These are phyloP conservation scores for Diarsia rubi DNA, from an alignment of 2,888 invertebrate genomes.

Conservation along the genomic window DNA sequence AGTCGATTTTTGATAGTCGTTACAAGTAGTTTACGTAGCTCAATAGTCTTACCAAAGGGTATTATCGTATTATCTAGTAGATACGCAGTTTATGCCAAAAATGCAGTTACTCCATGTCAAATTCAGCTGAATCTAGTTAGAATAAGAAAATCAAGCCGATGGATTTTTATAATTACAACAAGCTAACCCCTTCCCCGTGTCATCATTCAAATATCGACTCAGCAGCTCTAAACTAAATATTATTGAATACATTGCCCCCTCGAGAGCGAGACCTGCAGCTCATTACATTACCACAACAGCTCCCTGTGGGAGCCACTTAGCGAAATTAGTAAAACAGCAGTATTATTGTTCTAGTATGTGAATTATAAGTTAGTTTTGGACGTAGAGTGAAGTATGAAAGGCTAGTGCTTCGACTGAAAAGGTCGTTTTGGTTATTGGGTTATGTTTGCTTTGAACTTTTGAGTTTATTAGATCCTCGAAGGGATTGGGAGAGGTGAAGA, in stretches of 20 bases:
- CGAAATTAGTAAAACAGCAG: constrained; percentile 46
- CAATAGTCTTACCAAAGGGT: too few species aligned
- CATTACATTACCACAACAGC: constrained; percentile 47
- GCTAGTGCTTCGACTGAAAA: background rate
- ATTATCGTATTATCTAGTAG: too few species aligned
- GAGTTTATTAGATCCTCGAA: background rate
- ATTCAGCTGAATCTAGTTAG: too few species aligned
- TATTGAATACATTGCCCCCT: constrained; percentile 37
- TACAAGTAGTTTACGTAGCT: too few species aligned
- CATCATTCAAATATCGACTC: constrained; percentile 3
- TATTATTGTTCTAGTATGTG: constrained; percentile 13
- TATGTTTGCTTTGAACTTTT: constrained; percentile 8
- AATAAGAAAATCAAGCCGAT: too few species aligned
- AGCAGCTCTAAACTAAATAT: constrained; percentile 11
- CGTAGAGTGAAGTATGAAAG: constrained; percentile 10
- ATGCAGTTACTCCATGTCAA: too few species aligned
- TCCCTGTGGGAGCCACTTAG: constrained; percentile 43
- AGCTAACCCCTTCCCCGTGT: background rate
- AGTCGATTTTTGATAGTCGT: too few species aligned
- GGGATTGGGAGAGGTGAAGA: too few species aligned
- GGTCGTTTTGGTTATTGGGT: constrained; percentile 2
- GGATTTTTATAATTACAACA: background rate
- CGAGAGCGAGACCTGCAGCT: constrained; percentile 7
- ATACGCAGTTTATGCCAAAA: too few species aligned
- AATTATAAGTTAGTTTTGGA: constrained; percentile 12